These are phyloP conservation scores for Psittacus erithacus DNA, from an alignment of 2,113 vertebrate species.

Conservation along the genomic window DNA sequence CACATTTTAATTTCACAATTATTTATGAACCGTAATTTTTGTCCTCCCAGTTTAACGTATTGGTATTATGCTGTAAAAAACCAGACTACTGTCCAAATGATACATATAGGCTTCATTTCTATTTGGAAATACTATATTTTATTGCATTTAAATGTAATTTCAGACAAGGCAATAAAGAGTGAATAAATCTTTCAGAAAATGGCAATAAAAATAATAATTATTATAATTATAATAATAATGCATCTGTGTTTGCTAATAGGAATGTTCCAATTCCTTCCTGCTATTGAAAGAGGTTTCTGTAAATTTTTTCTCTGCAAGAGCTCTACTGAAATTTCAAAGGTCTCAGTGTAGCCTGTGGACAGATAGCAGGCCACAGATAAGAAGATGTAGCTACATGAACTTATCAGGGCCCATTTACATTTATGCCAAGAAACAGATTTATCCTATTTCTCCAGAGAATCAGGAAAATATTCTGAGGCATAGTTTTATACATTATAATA, in stretches of 20 bases:
- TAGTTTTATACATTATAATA: not conserved
- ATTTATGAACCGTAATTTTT: not conserved
- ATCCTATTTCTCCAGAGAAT: not conserved
- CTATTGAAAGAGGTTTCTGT: not conserved
- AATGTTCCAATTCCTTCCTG: slow-evolving; percentile 12
- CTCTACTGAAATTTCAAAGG: not conserved
- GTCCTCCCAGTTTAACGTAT: not conserved
- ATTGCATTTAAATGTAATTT: not conserved
- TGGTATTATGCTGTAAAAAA: not conserved
- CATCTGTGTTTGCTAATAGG: not conserved
- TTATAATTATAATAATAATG: not conserved
- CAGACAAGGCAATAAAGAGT: not conserved
- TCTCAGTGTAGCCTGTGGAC: not conserved
- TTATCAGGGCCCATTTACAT: not conserved
- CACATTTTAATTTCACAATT: not conserved
- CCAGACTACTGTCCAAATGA: not conserved
- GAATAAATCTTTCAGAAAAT: not conserved
- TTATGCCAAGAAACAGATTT: not conserved
- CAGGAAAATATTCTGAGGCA: not conserved
- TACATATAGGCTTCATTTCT: not conserved
- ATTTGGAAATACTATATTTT: not conserved
- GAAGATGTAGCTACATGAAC: not conserved
- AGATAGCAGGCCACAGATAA: not conserved
- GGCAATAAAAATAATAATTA: not conserved
- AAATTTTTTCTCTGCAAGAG: not conserved